A percentile compares a stretch with the other conserved stretches of the same genome.
Evolutionary conservation across 1,140 invertebrate genomes (phyloP).

Genomic region (Ruditapes philippinarum): DNA sequence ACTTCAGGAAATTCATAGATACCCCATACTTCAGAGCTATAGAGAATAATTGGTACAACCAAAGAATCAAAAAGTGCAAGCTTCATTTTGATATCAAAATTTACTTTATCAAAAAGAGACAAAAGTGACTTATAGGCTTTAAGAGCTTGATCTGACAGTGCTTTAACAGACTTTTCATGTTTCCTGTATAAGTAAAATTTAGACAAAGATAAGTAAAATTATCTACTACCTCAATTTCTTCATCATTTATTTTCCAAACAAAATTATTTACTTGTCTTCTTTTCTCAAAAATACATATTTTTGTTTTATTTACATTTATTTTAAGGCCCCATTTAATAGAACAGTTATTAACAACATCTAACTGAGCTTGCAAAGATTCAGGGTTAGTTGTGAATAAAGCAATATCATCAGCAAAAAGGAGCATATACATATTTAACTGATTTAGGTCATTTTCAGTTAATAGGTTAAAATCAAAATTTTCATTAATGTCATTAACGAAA

Average conservation of each 20-base stretch:
- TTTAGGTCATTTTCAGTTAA: slow-evolving; percentile 1
- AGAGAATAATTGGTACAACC: slow-evolving; percentile 5
- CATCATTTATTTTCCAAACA: slow-evolving; percentile 22
- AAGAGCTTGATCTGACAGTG: neutral
- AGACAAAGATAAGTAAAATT: slow-evolving; percentile 38
- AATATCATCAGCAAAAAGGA: slow-evolving; percentile 34
- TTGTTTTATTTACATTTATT: slow-evolving; percentile 21
- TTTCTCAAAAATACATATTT: slow-evolving; percentile 15
- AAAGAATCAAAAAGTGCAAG: slow-evolving; percentile 22
- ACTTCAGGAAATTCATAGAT: neutral
- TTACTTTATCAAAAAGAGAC: neutral
- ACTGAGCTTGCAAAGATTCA: neutral
- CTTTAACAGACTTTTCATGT: neutral
- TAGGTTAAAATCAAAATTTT: neutral
- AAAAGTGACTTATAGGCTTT: neutral
- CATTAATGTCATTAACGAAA: slow-evolving; percentile 61
- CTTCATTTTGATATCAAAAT: slow-evolving; percentile 1
- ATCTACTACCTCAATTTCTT: slow-evolving; percentile 30
- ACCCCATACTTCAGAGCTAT: slow-evolving; percentile 38
- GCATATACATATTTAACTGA: neutral
- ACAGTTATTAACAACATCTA: slow-evolving; percentile 11
- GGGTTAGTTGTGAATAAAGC: neutral
- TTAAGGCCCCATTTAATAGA: slow-evolving; percentile 40
- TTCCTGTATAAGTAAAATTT: neutral
- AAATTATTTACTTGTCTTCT: neutral